Evolutionary conservation across 37 sponge, comb jelly and placozoan genomes (phyloP).

Genomic region (Dysidea cf. avara): DNA sequence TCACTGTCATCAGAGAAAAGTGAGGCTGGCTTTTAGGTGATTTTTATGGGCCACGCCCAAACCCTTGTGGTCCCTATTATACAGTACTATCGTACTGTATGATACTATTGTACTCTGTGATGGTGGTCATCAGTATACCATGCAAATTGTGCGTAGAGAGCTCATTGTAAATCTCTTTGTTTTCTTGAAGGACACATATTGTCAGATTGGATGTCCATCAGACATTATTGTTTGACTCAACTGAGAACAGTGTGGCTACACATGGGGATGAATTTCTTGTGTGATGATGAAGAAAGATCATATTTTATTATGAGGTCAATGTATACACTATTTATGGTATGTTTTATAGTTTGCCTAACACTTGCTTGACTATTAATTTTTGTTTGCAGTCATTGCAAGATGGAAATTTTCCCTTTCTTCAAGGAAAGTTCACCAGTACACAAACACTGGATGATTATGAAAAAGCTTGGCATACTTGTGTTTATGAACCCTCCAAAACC

Average conservation of each 20-base stretch:
- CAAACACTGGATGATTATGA: constrained; percentile 57
- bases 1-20: too few relatives aligned
- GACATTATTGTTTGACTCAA: constrained; percentile 69
- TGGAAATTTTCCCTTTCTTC: neutral
- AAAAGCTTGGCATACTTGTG: constrained; percentile 50
- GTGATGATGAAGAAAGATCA: constrained; percentile 70
- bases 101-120: too few relatives aligned
- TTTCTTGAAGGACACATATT: constrained; percentile 57
- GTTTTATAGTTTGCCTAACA: neutral
- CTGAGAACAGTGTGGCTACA: constrained; percentile 60
- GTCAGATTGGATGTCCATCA: constrained; percentile 50
- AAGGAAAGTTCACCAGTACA: neutral
- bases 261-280: constrained; percentile 41
- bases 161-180: too few relatives aligned
- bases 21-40: too few relatives aligned
- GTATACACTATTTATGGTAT: constrained; percentile 46
- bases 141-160: too few relatives aligned
- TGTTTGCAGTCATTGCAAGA: neutral
- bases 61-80: too few relatives aligned
- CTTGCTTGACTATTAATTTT: neutral
- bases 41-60: too few relatives aligned
- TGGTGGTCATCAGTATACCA: too few relatives aligned
- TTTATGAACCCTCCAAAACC: constrained; percentile 44
- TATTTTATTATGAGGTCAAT: constrained; percentile 38
- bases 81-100: too few relatives aligned